Evolutionary conservation across 2,888 invertebrate species (phyloP).

Genomic region (Tenthredo mesomela): DNA sequence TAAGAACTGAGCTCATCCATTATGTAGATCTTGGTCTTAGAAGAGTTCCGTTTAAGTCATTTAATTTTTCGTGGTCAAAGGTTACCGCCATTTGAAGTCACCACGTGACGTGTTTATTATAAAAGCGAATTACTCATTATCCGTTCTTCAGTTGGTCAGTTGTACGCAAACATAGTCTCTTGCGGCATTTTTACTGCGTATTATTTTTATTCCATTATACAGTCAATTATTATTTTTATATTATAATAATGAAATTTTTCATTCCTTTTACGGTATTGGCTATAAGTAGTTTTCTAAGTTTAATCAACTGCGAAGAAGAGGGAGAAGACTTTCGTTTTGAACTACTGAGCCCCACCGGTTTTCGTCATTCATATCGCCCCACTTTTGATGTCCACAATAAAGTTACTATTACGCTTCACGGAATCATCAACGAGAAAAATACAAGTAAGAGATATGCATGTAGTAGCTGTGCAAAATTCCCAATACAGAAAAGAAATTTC

Average conservation of each 20-base stretch:
- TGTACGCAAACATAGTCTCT: neutral
- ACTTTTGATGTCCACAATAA: neutral
- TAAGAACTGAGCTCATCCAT: conserved; percentile 16
- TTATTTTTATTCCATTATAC: neutral
- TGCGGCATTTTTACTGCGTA: neutral
- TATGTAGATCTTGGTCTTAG: neutral
- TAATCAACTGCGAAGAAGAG: neutral
- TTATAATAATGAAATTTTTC: neutral
- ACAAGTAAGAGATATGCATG: neutral
- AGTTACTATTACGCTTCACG: conserved; percentile 14
- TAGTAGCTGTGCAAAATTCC: neutral
- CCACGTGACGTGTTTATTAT: conserved; percentile 17
- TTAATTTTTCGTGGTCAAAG: conserved; percentile 12
- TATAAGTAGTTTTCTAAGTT: neutral
- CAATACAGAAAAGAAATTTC: neutral
- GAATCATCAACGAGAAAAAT: neutral
- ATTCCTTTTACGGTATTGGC: neutral
- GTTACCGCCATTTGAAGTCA: neutral
- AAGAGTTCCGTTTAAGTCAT: neutral
- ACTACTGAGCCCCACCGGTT: neutral
- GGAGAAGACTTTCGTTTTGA: conserved; percentile 1
- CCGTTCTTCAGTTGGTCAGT: neutral
- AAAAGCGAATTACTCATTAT: neutral
- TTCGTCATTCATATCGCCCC: neutral
- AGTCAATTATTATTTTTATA: neutral